Conservation (phyloP, 2,888 invertebrate genomes). For the Scaptomyza polygonia region DNA sequence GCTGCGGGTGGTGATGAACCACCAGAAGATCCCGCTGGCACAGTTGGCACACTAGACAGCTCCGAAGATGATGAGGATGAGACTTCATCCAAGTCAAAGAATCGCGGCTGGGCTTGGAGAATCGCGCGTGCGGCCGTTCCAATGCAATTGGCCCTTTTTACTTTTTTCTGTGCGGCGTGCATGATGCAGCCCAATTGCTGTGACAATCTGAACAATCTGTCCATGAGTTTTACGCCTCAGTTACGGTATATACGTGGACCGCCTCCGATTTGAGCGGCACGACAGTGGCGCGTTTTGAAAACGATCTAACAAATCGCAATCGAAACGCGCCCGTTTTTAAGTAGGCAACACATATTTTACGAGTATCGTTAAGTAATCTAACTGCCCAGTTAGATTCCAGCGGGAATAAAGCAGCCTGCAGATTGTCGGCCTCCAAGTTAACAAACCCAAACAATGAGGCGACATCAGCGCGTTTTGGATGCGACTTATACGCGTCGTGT, state of each 20-base stretch:
- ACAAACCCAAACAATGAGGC: conserved; percentile 19
- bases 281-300: conserved; percentile 20
- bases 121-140: conserved; percentile 89
- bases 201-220: conserved; percentile 90
- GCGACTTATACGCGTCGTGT: conserved; percentile 17
- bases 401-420: conserved; percentile 18
- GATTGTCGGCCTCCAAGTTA: conserved; percentile 10
- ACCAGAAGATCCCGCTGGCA: conserved; percentile 67
- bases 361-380: conserved; percentile 46
- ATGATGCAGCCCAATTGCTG: conserved; percentile 90
- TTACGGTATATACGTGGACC: conserved; percentile 90
- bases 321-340: conserved; percentile 42
- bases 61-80: conserved; percentile 67
- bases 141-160: conserved; percentile 89
- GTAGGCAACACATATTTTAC: conserved; percentile 50
- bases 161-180: conserved; percentile 89
- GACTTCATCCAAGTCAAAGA: conserved; percentile 41
- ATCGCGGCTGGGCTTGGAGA: conserved; percentile 87
- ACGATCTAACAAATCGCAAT: conserved; percentile 6
- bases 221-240: conserved; percentile 89
- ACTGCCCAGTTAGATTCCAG: conserved; percentile 27
- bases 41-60: conserved; percentile 56
- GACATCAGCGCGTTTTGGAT: conserved; percentile 21
- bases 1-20: conserved; percentile 71
- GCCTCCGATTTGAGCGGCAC: conserved; percentile 88